Evolutionary conservation across 2,113 vertebrate genomes (phyloP), one percentile per base, ranked within the genome.

Genomic region (Apodemus speciosus): DNA sequence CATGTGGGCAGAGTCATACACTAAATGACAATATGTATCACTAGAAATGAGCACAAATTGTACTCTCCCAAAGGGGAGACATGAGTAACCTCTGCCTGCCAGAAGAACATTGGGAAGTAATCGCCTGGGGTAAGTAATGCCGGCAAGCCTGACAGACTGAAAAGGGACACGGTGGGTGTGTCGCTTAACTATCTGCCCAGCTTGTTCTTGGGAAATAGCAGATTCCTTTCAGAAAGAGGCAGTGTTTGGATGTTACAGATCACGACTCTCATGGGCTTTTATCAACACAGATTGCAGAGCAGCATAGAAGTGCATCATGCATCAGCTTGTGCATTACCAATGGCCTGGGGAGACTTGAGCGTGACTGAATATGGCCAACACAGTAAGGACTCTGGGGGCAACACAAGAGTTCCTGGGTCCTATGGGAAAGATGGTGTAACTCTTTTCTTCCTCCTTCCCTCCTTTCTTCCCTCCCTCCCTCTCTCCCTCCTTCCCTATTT

Each of bases 401-500:
- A 30, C 56, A 30, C 23, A 2, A 1, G n/a, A 40, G 23, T 40
- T 60, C n/a, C 53, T 40, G 79, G 79, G 56, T 40, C 56, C 56
- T 62, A 1, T 30, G 79, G 79, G 2, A 83, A 83, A 62, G 56
- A 62, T 30, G 25, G 9, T 43, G 4, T 72, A 40, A 10, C 20
- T 23, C n/a, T 18, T 38, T n/a, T 8, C 16, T 69, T n/a, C 10
- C 64, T 68, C 15, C 5, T 32, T 68, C 6, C 3, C 60, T 62
- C 9, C 25, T 8, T 62, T 3, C 9, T 9, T 66, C 25, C 2
- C 2, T 62, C 20, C 9, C 25, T 62, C 25, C 3, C 66, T 71
- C 35, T 3, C 18, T n/a, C 10, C 2, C 66, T n/a, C 5, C 6
- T 35, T 18, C n/a, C n/a, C n/a, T n/a, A n/a, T n/a, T n/a, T n/a